Percentiles rank a stretch among this genome's conserved stretches.
These are phyloP conservation scores for Crenichthys baileyi DNA, from an alignment of 2,797 vertebrate species.

Conservation along the genomic window DNA sequence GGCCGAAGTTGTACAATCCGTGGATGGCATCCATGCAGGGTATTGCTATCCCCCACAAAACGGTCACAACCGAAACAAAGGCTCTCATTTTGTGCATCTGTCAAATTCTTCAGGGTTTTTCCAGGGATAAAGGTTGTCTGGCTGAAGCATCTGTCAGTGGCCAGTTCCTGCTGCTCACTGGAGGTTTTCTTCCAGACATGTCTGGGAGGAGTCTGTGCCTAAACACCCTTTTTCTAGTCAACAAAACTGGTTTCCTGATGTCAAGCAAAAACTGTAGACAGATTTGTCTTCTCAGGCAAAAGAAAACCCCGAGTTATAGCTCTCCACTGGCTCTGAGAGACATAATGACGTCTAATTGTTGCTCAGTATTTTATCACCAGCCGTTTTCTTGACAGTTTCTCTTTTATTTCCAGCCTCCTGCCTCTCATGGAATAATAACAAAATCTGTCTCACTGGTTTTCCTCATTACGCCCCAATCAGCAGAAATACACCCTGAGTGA, in stretches of 20 bases:
- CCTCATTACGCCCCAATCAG: constrained; percentile 59
- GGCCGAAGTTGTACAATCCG: constrained; percentile 89
- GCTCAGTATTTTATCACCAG: constrained; percentile 47
- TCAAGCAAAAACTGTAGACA: constrained; percentile 42
- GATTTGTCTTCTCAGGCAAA: constrained; percentile 25
- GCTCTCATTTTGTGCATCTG: constrained; percentile 52
- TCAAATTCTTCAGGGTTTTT: background rate
- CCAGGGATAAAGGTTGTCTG: constrained; percentile 37
- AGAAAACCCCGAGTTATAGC: background rate
- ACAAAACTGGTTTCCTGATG: constrained; percentile 31
- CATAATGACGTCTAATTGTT: constrained; percentile 48
- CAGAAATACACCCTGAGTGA: constrained; percentile 57
- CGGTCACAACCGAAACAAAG: constrained; percentile 72
- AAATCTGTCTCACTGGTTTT: constrained; percentile 54
- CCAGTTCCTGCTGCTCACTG: constrained; percentile 41
- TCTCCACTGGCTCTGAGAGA: constrained; percentile 18
- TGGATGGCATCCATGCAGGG: constrained; percentile 83
- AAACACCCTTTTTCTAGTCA: constrained; percentile 42
- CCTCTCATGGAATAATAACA: constrained; percentile 55
- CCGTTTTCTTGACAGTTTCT: constrained; percentile 34
- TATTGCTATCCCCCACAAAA: constrained; percentile 65
- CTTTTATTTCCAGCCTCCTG: constrained; percentile 31
- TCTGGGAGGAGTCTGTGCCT: constrained; percentile 78
- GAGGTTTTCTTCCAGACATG: constrained; percentile 68
- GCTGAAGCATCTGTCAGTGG: constrained; percentile 52